Base-by-base conservation (phyloP, 1,140 invertebrate genomes). In the Brachionus paranguensis region DNA sequence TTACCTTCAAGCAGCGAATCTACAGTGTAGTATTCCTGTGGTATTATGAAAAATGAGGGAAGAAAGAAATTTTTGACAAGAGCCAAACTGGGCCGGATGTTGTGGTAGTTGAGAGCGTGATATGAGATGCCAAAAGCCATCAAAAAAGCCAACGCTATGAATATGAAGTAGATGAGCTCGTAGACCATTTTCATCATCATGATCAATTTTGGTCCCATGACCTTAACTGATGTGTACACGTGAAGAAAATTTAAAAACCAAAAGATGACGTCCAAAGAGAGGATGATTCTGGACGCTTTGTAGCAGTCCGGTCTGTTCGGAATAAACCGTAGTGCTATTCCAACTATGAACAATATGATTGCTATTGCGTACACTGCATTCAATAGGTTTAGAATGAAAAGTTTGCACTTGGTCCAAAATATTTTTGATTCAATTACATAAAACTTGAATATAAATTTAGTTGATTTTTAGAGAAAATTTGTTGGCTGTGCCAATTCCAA, bases 161-260 rank as follows among this genome's bases (percentile, higher is more conserved):
- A 72, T 11, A 83, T 70, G 70, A 33, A 83, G n/a, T n/a, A 33
- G 10, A 53, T 37, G n/a, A 83, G 53, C 20, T 83, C 81, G 20
- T 29, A 86, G 84, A 91, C 88, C 90, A 91, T 91, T 85, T 87
- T 86, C 41, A 88, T 86, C 76, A 91, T 90, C 87, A 91, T 91
- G 27, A 91, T 89, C 6, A 91, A 87, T 85, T 90, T 91, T 11
- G 90, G 91, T 60, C 90, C 90, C 11, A 90, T 87, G 55, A 87
- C 84, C 84, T 88, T 87, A 64, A 88, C 86, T 2, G 89, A 87
- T 24, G 88, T 89, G 84, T 89, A 90, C 29, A 89, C 89, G 81
- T 84, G 87, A 27, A 90, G 85, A 60, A 88, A 86, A 8, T 89
- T 84, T 43, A 89, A 86, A 64, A 87, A 90, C 81, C 81, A 83